Evolutionary conservation across 1,140 invertebrate genomes (phyloP), one percentile per base, ranked within the genome.

Genomic region (Heliconius melpomene): DNA sequence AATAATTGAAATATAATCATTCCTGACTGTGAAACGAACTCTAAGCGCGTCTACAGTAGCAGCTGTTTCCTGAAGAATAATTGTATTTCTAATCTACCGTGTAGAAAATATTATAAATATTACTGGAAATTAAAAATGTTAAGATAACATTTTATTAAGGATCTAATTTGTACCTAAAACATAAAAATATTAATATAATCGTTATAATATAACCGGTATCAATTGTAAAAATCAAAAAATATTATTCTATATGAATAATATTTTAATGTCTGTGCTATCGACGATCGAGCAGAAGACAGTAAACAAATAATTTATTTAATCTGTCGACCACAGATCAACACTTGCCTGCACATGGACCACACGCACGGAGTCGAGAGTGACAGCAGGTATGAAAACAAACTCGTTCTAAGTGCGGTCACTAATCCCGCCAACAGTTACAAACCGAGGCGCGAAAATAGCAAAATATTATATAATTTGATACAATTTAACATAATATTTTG

Each of bases 401-500:
- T 54, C 20, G 50, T 52, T 72, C 60, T 32, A 38, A 23, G 52
- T 75, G 79, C 75, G 71, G 57, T 52, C 76, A 76, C 46, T 80
- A 72, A 77, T 80, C 72, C 71, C 40, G 40, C 66, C 40, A 76
- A 76, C 66, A 40, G 76, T 76, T 71, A 78, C 40, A 79, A 70
- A 38, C 52, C 70, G 66, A 81, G 46, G 77, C 71, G 77, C 81
- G 54, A 75, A 77, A 79, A 76, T 79, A 38, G 74, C 78, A 84
- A 82, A 72, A 82, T 74, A 73, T 76, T 80, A 80, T 79, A 85
- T n/a, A 66, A 66, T 29, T 32, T 32, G 32, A 32, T 7, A 32
- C 32, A 36, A 36, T 36, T 36, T 36, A 36, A 36, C 7, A 7
- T 36, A 1, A 36, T 7, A 36, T 36, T 36, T 36, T 36, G 0